phyloP scores from a whole-genome alignment of 2,797 vertebrate species.

The Lithobates pipiens region DNA sequence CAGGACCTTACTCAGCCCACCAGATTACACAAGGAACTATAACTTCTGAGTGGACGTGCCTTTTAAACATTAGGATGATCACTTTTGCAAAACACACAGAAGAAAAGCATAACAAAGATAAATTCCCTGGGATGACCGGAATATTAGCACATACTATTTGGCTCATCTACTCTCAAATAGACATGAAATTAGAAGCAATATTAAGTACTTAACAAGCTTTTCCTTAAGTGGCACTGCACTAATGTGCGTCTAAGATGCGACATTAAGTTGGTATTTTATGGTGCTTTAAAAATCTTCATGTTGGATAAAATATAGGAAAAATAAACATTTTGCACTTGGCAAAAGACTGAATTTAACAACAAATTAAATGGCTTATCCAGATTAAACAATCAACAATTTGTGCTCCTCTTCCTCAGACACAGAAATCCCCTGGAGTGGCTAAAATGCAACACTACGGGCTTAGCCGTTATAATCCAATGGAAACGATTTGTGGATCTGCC shows the following conservation, averaged over 20 bases:
- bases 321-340: neutral
- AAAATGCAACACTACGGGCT: too few relatives aligned
- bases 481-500: too few relatives aligned
- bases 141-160: conserved; percentile 6
- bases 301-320: conserved; percentile 20
- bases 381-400: too few relatives aligned
- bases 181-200: conserved; percentile 52
- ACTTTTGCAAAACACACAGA: neutral
- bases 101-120: neutral
- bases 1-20: too few relatives aligned
- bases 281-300: conserved; percentile 20
- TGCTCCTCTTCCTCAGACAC: too few relatives aligned
- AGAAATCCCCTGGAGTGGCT: too few relatives aligned
- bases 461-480: too few relatives aligned
- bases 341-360: neutral
- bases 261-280: conserved; percentile 36
- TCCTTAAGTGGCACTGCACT: conserved; percentile 47
- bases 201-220: conserved; percentile 25
- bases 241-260: conserved; percentile 36
- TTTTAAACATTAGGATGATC: neutral
- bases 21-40: too few relatives aligned
- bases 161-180: conserved; percentile 30
- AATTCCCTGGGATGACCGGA: neutral
- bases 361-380: too few relatives aligned
- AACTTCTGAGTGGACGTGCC: too few relatives aligned